Base-by-base conservation (phyloP, 2,888 invertebrate genomes). In the Dryomyza anilis region DNA sequence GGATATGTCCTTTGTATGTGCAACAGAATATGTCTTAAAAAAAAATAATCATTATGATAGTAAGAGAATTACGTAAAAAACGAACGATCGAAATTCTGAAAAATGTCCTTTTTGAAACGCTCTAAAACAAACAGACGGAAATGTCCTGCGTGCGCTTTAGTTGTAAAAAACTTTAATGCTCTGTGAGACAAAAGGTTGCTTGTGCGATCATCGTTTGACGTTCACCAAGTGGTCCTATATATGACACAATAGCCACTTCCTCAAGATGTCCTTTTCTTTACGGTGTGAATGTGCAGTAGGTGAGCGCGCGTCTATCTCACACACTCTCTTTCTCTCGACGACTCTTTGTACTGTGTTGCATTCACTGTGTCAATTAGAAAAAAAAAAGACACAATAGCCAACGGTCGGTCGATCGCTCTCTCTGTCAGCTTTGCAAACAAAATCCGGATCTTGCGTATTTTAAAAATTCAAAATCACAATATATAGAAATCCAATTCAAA, bases 381-480 rank as follows among this genome's bases (percentile, higher is more conserved):
- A 39, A 33, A n/a, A n/a, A n/a, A n/a, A 19, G 12, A 53, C 43
- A 61, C 61, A 61, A 61, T 53, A 45, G 61, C 61, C 61, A 61
- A 52, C 53, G 52, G 61, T 61, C 46, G 16, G 23, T 23, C 14
- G 25, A 10, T n/a, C 39, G 12, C 14, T 25, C 57, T 45, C 16
- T 21, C 48, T 59, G 59, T 46, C 59, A 46, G 48, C 59, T 59
- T 48, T 48, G 16, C 43, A 53, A 61, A 43, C 48, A 14, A 43
- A 53, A 61, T 61, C 61, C 61, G 61, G 61, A 61, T 61, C 53
- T 61, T 61, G 61, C 61, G 61, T 61, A 45, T 61, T 52, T 61
- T 61, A 27, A 43, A 16, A 19, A 39, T 19, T 39, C 27, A 19
- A 23, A 33, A 27, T 21, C 4, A 12, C 16, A 55, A 25, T 12